Conservation (phyloP, 1,140 invertebrate genomes). For the Drosophila pruinosa region DNA sequence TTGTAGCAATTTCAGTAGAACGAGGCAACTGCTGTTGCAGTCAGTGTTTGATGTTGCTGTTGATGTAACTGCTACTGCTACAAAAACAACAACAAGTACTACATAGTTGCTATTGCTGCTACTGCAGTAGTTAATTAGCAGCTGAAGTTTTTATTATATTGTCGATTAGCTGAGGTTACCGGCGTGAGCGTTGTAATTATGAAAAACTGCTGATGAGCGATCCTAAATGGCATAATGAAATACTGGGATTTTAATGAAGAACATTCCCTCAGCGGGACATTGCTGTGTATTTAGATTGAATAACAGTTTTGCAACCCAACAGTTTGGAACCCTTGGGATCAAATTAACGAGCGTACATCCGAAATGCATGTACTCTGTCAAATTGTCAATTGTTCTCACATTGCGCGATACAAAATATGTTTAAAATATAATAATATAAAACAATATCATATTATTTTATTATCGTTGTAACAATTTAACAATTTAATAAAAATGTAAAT, state of each 20-base stretch:
- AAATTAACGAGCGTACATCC: no score
- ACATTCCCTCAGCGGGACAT: no score
- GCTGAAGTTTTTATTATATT: conserved; percentile 37
- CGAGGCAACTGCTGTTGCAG: conserved; percentile 19
- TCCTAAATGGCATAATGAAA: neutral
- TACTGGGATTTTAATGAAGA: neutral
- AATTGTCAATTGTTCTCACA: no score
- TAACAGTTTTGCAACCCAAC: no score
- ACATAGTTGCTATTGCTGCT: neutral
- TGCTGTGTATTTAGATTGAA: no score
- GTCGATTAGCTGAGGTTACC: conserved; percentile 25
- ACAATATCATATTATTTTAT: no score
- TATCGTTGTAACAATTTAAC: no score
- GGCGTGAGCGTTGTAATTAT: neutral
- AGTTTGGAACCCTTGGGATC: no score
- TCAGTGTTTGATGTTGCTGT: conserved; percentile 26
- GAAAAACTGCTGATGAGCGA: conserved; percentile 7
- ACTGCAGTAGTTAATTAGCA: conserved; percentile 41
- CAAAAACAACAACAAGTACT: neutral
- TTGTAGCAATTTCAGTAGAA: conserved; percentile 44
- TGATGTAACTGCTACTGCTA: neutral
- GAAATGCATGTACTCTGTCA: no score
- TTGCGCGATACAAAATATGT: no score
- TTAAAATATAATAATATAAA: no score
- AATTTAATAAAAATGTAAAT: no score